Conservation (phyloP, 2,797 vertebrate species). For the Falco cherrug region DNA sequence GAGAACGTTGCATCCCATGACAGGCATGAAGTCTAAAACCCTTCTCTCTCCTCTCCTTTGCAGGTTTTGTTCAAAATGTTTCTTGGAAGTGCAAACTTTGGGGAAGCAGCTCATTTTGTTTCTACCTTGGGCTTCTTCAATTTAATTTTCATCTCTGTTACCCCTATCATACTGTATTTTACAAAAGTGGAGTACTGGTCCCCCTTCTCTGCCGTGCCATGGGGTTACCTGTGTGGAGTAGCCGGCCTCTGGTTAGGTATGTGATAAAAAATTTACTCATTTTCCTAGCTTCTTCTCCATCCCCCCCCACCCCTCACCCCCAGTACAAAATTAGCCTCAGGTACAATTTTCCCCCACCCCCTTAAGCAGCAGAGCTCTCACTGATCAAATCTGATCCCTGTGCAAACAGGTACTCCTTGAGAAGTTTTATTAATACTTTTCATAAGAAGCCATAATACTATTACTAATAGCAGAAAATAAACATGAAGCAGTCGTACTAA, state of each 20-base stretch:
- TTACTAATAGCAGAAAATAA: not conserved
- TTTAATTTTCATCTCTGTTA: conserved; percentile 95
- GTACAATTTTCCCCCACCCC: not conserved
- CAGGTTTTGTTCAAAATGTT: conserved; percentile 99
- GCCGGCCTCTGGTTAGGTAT: conserved; percentile 96
- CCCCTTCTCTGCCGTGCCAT: conserved; percentile 92
- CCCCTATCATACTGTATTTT: conserved; percentile 94
- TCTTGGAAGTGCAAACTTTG: conserved; percentile 94
- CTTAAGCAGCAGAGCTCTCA: not conserved
- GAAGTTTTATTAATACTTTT: not conserved
- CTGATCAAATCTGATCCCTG: not conserved
- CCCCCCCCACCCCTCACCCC: too few relatives aligned
- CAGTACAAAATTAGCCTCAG: not conserved
- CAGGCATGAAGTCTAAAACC: not conserved
- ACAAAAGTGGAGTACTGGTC: conserved; percentile 97
- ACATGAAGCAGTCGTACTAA: not conserved
- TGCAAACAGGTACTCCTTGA: not conserved
- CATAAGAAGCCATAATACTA: not conserved
- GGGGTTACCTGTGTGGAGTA: conserved; percentile 96
- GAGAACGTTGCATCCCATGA: not conserved
- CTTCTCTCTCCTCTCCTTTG: not conserved
- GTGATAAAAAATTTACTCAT: not conserved
- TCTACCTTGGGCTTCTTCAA: conserved; percentile 98
- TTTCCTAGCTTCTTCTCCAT: not conserved
- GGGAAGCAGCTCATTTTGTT: conserved; percentile 95